These are phyloP conservation scores for Acanthiza pusilla DNA, from an alignment of 2,797 vertebrate species.

Conservation along the genomic window DNA sequence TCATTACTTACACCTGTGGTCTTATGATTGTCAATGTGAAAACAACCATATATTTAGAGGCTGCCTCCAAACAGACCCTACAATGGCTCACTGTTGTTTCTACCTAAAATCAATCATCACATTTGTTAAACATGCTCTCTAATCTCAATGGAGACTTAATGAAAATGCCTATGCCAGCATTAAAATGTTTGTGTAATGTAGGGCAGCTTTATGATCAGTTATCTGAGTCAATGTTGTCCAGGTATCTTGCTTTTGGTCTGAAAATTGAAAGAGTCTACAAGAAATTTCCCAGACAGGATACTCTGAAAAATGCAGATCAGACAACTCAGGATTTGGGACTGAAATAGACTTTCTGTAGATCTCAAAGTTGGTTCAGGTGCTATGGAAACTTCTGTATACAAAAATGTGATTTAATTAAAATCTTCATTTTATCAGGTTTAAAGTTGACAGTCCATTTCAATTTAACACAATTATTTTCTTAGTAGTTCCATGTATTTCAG, in stretches of 20 bases:
- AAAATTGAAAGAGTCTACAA: background rate
- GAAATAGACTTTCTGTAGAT: background rate
- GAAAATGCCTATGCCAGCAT: background rate
- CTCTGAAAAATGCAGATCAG: background rate
- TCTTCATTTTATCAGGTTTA: background rate
- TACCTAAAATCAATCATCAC: background rate
- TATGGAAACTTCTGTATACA: background rate
- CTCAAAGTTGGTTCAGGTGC: background rate
- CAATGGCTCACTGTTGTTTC: background rate
- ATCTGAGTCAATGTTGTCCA: background rate
- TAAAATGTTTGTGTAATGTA: background rate
- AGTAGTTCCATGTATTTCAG: background rate
- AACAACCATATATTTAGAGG: background rate
- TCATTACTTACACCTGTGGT: background rate
- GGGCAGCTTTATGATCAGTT: background rate
- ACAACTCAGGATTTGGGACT: background rate
- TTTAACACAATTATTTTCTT: background rate
- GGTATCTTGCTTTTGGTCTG: background rate
- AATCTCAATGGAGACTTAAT: background rate
- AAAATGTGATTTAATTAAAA: background rate
- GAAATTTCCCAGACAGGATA: background rate
- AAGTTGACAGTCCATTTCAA: background rate
- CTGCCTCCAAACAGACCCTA: background rate
- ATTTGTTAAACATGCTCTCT: background rate
- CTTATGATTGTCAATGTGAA: background rate